Percentiles rank a stretch among this genome's conserved stretches.
Evolutionary conservation across 2,113 vertebrate genomes (phyloP).

Genomic region (Paratilapia polleni): DNA sequence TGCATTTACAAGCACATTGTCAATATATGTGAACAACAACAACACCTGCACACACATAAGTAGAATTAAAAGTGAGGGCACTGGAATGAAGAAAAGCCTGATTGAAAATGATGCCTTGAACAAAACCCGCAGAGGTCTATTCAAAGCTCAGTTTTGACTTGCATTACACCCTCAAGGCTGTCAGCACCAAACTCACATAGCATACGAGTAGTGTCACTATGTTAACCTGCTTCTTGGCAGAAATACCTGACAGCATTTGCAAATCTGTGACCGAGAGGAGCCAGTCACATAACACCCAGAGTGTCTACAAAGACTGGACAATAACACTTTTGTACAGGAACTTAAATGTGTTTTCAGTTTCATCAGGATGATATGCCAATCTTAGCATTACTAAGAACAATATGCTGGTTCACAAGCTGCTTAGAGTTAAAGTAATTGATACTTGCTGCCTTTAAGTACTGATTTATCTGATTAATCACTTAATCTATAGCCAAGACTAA

Average conservation of each 20-base stretch:
- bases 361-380: neutral
- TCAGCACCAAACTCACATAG: neutral
- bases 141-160: conserved; percentile 30
- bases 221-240: neutral
- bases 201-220: conserved; percentile 3
- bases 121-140: conserved; percentile 9
- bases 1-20: neutral
- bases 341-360: neutral
- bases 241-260: neutral
- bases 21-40: neutral
- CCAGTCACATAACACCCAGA: neutral
- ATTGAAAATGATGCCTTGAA: conserved; percentile 14
- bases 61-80: neutral
- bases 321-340: neutral
- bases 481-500: neutral
- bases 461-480: neutral
- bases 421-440: neutral
- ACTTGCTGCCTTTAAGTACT: neutral
- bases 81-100: conserved; percentile 72
- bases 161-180: conserved; percentile 17
- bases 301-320: neutral
- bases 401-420: neutral
- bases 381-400: neutral
- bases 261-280: neutral
- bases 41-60: neutral